phyloP scores from a whole-genome alignment of 2,888 invertebrate genomes.

The Spilarctia lutea region DNA sequence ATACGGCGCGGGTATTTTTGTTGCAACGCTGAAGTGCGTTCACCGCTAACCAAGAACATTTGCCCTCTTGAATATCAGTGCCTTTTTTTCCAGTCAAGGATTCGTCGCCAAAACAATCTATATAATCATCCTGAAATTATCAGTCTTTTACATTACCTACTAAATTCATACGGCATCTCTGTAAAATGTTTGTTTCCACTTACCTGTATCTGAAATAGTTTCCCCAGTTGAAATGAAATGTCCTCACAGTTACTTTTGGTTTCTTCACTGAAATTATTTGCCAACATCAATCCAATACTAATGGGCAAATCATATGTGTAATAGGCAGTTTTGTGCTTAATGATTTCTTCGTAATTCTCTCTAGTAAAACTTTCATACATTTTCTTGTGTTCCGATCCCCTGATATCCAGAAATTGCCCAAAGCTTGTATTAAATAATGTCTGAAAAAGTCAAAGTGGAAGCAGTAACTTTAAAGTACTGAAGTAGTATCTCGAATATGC shows the following conservation, averaged over 20 bases:
- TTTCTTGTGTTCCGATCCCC: slow-evolving; percentile 60
- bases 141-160: background rate
- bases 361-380: slow-evolving; percentile 88
- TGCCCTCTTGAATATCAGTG: slow-evolving; percentile 96
- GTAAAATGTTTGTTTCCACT: slow-evolving; percentile 22
- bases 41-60: slow-evolving; percentile 97
- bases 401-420: slow-evolving; percentile 93
- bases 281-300: slow-evolving; percentile 92
- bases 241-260: slow-evolving; percentile 91
- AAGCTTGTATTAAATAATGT: slow-evolving; percentile 87
- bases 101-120: slow-evolving; percentile 95
- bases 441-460: slow-evolving; percentile 50
- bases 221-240: slow-evolving; percentile 94
- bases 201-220: slow-evolving; percentile 96
- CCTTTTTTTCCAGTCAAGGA: slow-evolving; percentile 94
- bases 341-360: slow-evolving; percentile 93
- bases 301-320: slow-evolving; percentile 96
- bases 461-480: background rate
- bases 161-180: background rate
- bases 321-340: slow-evolving; percentile 94
- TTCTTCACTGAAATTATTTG: slow-evolving; percentile 89
- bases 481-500: background rate
- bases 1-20: slow-evolving; percentile 85
- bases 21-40: slow-evolving; percentile 91
- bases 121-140: slow-evolving; percentile 90